Base-by-base conservation (phyloP, 2,797 vertebrate species). In the Synanceia verrucosa region DNA sequence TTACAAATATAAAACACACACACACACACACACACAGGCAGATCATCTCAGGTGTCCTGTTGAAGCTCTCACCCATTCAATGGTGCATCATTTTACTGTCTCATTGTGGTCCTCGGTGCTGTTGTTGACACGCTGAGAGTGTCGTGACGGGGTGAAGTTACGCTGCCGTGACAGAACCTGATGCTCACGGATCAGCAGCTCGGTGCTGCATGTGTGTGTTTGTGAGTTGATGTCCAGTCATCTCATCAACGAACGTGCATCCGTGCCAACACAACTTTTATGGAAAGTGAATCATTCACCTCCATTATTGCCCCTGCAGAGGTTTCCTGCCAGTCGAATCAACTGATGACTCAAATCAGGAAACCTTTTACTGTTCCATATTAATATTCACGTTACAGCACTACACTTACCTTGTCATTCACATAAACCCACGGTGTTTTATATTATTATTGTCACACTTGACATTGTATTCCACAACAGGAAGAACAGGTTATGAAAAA, bases 51-150 rank as follows among this genome's bases (percentile, higher is more conserved):
- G 13, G 29, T 79, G 76, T 74, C 76, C 1, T 1, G 37, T 82
- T 76, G 75, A n/a, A n/a, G 73, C 68, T 44, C 65, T 74, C 77
- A 62, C 21, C 44, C 39, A 24, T 48, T 82, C 41, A 67, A 4
- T 26, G 61, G 58, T 18, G 83, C 83, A 76, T 85, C 69, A 0
- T 68, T 84, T 87, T 78, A 88, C 76, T 44, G 60, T n/a, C 50
- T 69, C 76, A 62, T 73, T 82, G 69, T 72, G 60, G 57, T 66
- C 41, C 28, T 8, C 0, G 0, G 16, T 19, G 65, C 71, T 67
- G 1, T 28, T 9, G 64, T 65, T 73, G 61, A 74, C 70, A 81
- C 48, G 19, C 52, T 21, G 57, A 64, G 62, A 56, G 77, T 70
- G 80, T 75, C 55, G 33, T 48, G 78, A 33, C 4, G 21, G 59